Conservation (phyloP, 2,113 vertebrate genomes). For the Melanostigma gelatinosum region DNA sequence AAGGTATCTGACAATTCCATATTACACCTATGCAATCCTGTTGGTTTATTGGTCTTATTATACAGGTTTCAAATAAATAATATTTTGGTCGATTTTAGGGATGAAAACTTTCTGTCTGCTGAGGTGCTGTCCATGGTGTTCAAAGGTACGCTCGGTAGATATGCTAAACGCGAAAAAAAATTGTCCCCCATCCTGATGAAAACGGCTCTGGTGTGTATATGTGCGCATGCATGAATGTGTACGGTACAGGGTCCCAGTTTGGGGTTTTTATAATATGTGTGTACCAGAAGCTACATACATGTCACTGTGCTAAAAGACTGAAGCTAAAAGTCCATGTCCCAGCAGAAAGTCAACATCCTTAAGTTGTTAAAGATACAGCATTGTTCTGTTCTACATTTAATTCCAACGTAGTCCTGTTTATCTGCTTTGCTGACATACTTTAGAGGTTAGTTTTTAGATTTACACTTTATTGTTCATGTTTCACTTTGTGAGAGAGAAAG, state of each 20-base stretch:
- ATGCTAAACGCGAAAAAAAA: not conserved
- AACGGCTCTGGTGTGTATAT: not conserved
- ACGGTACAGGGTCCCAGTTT: not conserved
- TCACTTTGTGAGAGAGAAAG: not conserved
- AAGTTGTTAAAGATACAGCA: not conserved
- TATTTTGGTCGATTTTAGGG: not conserved
- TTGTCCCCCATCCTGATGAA: not conserved
- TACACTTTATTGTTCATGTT: not conserved
- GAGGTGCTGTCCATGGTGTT: not conserved
- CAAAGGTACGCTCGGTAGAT: not conserved
- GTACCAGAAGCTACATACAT: not conserved
- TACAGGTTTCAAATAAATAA: not conserved
- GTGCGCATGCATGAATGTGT: not conserved
- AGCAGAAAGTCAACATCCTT: not conserved
- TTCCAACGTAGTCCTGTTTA: not conserved
- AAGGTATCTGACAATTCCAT: not conserved
- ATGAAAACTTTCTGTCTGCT: not conserved
- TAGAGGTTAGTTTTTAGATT: not conserved
- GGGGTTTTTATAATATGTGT: not conserved
- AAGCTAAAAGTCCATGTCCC: not conserved
- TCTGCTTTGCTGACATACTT: not conserved
- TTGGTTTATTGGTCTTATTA: not conserved
- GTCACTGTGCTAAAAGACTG: not conserved
- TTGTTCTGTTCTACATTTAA: not conserved
- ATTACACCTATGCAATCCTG: not conserved